Evolutionary conservation across 2,888 invertebrate genomes (phyloP), one percentile per base, ranked within the genome.

Genomic region (Hartigia nigra): DNA sequence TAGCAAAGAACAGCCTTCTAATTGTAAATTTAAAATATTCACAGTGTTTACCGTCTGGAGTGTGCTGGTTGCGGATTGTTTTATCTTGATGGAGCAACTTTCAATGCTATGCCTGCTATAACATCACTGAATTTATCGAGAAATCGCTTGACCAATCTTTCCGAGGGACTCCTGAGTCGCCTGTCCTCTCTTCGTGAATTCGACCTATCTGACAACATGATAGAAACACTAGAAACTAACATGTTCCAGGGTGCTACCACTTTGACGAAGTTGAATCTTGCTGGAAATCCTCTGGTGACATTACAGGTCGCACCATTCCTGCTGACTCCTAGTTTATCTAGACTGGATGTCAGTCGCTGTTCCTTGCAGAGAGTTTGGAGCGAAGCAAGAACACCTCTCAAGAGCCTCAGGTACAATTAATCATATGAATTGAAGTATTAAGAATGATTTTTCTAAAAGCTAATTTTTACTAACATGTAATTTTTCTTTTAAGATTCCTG

Each of bases 51-150:
- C 88, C 93, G 94, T 74, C 94, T 97, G 86, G 96, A 96, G 84
- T 95, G 96, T 32, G 95, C 95, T 4, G 94, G 95, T 88, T 97
- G 96, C 88, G 95, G 95, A 12, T 93, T 97, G 32, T 93, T 94
- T 76, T 93, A 93, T 80, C 92, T 95, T 78, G 93, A 93, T 74
- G 93, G 94, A 82, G 93, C 94, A 82, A 95, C 95, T 0, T 94
- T 97, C 88, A 93, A 94, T 83, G 94, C 95, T 3, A 96, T 97
- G 94, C 95, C 95, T 1, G 94, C 94, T 69, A 89, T 97, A 84
- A 93, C 94, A 3, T 94, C 93, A 2, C 92, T 96, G 75, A 94
- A 95, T 88, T 92, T 96, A 39, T 94, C 96, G 32, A 93, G 94
- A 87, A 97, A 97, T 88, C 86, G 84, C 32, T 75, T 91, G 55